Percentiles rank a stretch among this genome's conserved stretches.
phyloP scores from a whole-genome alignment of 2,113 vertebrate species.

The Chlorodrepanis virens region DNA sequence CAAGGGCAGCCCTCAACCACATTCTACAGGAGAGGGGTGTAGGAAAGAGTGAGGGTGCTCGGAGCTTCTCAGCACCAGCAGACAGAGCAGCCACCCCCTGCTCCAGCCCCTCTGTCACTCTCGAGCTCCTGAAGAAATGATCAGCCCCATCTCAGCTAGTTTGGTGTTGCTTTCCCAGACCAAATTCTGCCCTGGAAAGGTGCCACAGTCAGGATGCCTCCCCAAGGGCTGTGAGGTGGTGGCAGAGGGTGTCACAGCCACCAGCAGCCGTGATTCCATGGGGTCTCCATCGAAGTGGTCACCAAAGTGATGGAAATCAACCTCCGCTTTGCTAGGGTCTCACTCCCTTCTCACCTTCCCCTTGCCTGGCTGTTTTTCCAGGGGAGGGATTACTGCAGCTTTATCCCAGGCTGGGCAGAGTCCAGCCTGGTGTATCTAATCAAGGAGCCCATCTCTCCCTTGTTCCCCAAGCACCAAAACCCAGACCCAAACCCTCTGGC shows the following conservation, averaged over 20 bases:
- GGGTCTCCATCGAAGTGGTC: not conserved
- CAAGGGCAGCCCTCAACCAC: not conserved
- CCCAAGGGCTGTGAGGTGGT: not conserved
- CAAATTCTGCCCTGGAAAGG: not conserved
- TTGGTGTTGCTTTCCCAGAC: not conserved
- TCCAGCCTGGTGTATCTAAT: not conserved
- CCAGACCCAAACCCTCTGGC: not conserved
- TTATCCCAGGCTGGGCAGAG: not conserved
- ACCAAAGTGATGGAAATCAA: not conserved
- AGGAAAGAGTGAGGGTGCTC: not conserved
- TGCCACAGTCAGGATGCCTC: not conserved
- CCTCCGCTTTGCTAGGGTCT: rapidly evolving
- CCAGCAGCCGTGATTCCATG: rapidly evolving
- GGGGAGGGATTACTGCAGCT: not conserved
- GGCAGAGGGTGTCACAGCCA: not conserved
- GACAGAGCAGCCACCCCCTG: not conserved
- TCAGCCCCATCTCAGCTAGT: not conserved
- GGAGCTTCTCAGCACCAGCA: not conserved
- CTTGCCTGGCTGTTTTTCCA: not conserved
- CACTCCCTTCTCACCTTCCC: not conserved
- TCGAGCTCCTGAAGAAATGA: rapidly evolving
- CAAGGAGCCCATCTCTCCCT: not conserved
- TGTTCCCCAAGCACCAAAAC: not conserved
- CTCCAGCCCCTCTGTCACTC: not conserved
- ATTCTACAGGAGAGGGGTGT: rapidly evolving